Base-by-base conservation (phyloP, 2,113 vertebrate species). In the Neodon shergylaensis region DNA sequence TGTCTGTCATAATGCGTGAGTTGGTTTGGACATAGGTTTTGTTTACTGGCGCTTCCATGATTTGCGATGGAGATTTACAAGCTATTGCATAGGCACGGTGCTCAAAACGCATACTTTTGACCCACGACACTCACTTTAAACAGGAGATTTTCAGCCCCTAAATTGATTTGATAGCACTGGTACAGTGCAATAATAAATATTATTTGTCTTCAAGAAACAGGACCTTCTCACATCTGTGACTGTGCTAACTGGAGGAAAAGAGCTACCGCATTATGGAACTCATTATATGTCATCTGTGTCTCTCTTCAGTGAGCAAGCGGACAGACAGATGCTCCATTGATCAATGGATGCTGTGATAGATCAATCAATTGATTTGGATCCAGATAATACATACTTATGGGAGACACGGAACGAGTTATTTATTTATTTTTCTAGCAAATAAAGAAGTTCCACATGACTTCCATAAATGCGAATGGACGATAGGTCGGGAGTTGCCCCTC, bases 301-400 rank as follows among this genome's bases (percentile, higher is more conserved):
- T 97, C 91, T 93, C 96, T 97, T 81, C 88, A n/a, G 77, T 87
- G 91, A 93, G 76, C 95, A 97, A 95, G 92, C 87, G 83, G 88
- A 97, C 90, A 97, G 96, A 94, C 58, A 61, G 86, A 94, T 22
- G 13, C 93, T 52, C 68, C 73, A 47, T 86, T 97, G 96, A 97
- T 81, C 96, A 96, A 96, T 90, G 94, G 93, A 94, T 94, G 92
- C 85, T 97, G 94, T 97, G 91, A 95, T 97, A 91, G 94, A 97
- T 97, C 96, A 95, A 96, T 96, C 85, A 93, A 92, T 95, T 97
- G 96, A 97, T 97, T 52, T 97, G 81, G 92, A 97, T 96, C 98
- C 96, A 96, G 81, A 91, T 97, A 95, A 97, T 94, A 94, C 33
- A 3, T 89, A 94, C 85, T 97, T 95, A 94, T 66, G 72, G 76